Conservation (phyloP, 2,113 vertebrate genomes). For the Dipodomys merriami region DNA sequence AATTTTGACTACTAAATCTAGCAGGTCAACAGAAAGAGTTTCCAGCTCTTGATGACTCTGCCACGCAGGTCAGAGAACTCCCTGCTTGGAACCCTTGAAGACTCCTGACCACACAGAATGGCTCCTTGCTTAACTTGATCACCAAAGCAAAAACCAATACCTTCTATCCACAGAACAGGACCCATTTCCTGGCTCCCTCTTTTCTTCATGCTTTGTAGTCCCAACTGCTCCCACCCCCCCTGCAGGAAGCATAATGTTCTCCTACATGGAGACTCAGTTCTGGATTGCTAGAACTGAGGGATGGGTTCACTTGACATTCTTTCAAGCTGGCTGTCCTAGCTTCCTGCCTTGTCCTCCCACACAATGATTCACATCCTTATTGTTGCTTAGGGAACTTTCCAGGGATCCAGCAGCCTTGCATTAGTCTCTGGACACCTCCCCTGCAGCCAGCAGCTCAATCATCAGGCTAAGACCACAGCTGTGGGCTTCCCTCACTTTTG, state of each 20-base stretch:
- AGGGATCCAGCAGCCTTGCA: neutral
- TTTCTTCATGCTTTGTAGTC: neutral
- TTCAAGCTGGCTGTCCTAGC: neutral
- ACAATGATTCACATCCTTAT: too few relatives aligned
- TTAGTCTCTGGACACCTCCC: neutral
- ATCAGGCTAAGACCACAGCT: too few relatives aligned
- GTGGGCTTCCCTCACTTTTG: neutral
- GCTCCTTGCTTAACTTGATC: neutral
- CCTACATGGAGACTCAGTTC: neutral
- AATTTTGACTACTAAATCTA: neutral
- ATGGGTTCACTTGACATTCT: neutral
- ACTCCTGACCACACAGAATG: neutral
- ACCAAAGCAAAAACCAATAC: neutral
- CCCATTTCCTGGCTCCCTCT: neutral
- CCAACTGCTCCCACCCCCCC: too few relatives aligned
- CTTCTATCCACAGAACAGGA: neutral
- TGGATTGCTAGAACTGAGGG: neutral
- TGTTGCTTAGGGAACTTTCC: neutral
- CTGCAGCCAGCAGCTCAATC: too few relatives aligned
- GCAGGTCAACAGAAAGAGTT: neutral
- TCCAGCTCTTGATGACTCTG: too few relatives aligned
- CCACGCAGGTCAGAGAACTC: neutral
- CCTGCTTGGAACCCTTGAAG: neutral
- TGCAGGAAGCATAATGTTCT: neutral
- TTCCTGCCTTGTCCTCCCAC: neutral